Evolutionary conservation across 2,113 vertebrate species (phyloP).

Genomic region (Corydoras maculifer): DNA sequence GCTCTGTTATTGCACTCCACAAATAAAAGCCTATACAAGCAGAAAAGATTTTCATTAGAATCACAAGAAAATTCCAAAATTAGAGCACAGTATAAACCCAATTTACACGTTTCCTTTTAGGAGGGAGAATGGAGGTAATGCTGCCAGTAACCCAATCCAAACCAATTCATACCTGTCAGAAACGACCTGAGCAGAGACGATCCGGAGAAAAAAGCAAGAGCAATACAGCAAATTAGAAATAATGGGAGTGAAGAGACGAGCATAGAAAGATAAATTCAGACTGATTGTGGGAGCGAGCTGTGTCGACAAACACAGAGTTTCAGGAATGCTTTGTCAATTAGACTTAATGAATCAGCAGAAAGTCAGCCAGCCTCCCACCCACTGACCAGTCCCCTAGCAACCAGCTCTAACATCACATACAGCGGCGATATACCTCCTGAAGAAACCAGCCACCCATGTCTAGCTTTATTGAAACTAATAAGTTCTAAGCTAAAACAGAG

Average conservation of each 20-base stretch:
- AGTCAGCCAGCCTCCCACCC: neutral
- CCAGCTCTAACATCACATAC: too few species aligned
- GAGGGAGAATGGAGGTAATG: neutral
- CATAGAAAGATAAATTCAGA: neutral
- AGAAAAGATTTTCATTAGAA: neutral
- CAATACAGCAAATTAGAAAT: neutral
- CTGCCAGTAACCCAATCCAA: conserved; percentile 13
- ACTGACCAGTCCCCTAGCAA: too few species aligned
- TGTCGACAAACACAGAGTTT: conserved; percentile 5
- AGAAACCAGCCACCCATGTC: neutral
- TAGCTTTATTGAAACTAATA: neutral
- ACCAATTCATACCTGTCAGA: neutral
- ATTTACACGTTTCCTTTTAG: conserved; percentile 9
- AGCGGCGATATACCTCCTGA: too few species aligned
- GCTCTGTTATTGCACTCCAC: neutral
- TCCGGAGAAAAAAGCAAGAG: neutral
- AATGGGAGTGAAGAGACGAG: neutral
- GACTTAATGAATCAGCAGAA: conserved; percentile 3
- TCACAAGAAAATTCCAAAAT: neutral
- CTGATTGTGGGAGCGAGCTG: conserved; percentile 12
- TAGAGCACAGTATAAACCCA: neutral
- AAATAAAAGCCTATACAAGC: neutral
- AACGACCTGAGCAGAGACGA: neutral
- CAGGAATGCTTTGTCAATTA: neutral
- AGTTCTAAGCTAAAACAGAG: too few species aligned